Evolutionary conservation across 2,113 vertebrate species (phyloP).

Genomic region (Otus sunia): DNA sequence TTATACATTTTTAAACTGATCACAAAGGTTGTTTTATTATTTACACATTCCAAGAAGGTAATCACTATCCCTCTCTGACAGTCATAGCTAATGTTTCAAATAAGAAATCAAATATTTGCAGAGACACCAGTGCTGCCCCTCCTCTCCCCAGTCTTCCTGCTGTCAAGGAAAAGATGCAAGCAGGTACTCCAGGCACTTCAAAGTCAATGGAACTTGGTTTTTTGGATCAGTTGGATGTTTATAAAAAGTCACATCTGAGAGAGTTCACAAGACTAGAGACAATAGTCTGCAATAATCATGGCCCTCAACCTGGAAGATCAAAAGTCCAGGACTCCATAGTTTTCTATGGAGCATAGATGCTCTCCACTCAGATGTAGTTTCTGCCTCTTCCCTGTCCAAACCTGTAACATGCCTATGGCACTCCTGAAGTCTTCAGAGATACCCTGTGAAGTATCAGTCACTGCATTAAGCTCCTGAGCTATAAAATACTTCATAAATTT

Average conservation of each 20-base stretch:
- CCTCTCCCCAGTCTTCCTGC: neutral
- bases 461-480: neutral
- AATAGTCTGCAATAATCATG: neutral
- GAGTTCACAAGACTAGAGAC: neutral
- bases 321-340: neutral
- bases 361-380: neutral
- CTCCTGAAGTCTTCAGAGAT: neutral
- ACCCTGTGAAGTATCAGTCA: neutral
- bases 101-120: neutral
- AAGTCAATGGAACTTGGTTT: neutral
- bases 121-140: neutral
- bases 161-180: neutral
- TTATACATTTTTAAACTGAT: constrained; percentile 13
- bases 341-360: neutral
- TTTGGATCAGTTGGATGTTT: neutral
- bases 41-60: constrained; percentile 5
- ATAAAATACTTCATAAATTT: neutral
- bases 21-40: neutral
- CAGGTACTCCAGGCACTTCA: neutral
- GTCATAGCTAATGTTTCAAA: neutral
- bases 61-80: neutral
- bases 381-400: neutral
- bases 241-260: neutral
- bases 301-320: neutral
- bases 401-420: neutral